These are phyloP conservation scores for Coelopa pilipes DNA, from an alignment of 2,888 invertebrate genomes.

Conservation along the genomic window DNA sequence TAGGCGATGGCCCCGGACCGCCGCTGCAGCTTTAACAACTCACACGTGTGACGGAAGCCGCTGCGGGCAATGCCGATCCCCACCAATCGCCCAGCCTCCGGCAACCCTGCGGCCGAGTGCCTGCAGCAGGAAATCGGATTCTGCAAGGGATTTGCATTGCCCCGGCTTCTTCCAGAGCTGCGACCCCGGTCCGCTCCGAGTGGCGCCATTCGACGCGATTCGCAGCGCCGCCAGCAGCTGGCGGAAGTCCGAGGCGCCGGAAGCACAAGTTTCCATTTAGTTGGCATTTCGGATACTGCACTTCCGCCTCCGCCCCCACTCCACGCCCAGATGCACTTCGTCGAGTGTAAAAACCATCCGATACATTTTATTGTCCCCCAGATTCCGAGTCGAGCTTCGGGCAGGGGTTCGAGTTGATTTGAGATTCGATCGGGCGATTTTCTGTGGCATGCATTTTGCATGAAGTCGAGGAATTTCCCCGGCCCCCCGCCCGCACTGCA, in stretches of 20 bases:
- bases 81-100: not conserved
- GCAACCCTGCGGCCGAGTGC: not conserved
- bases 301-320: not conserved
- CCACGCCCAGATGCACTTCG: not conserved
- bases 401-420: too few species aligned
- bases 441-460: too few species aligned
- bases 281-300: conserved; percentile 1
- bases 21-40: not conserved
- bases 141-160: too few species aligned
- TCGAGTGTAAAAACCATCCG: not conserved
- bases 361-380: not conserved
- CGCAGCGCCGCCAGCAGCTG: too few species aligned
- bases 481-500: too few species aligned
- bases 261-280: conserved; percentile 16
- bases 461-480: too few species aligned
- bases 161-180: not conserved
- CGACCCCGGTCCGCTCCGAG: not conserved
- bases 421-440: too few species aligned
- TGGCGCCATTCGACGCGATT: not conserved
- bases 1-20: not conserved
- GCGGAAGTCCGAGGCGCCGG: not conserved
- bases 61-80: not conserved
- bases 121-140: not conserved
- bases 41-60: not conserved
- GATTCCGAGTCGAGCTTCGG: too few species aligned